phyloP scores from a whole-genome alignment of 1,140 invertebrate species.

The Centruroides sculpturatus region DNA sequence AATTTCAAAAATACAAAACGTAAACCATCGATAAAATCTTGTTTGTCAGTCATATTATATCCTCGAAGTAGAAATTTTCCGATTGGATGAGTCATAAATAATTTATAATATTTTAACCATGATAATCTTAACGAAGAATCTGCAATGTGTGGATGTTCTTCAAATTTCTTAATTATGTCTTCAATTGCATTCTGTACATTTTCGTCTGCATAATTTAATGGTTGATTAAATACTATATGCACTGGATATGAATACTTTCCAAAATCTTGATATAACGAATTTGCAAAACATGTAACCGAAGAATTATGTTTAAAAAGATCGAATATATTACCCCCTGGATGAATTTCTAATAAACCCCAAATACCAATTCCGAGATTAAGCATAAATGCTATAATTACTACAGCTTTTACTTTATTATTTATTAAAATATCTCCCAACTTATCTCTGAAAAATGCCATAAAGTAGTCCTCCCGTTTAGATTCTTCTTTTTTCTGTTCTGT shows the following conservation, averaged over 20 bases:
- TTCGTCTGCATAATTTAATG: too few relatives aligned
- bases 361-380: constrained; percentile 66
- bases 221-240: constrained; percentile 1
- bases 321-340: constrained; percentile 72
- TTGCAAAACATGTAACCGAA: constrained; percentile 78
- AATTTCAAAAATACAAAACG: too few relatives aligned
- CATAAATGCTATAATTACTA: constrained; percentile 61
- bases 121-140: too few relatives aligned
- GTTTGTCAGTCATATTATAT: constrained; percentile 53
- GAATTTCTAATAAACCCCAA: constrained; percentile 70
- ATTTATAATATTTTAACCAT: constrained; percentile 39
- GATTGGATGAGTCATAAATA: constrained; percentile 54
- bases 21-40: constrained; percentile 39
- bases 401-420: constrained; percentile 52
- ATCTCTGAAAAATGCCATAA: constrained; percentile 77
- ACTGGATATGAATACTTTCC: constrained; percentile 77
- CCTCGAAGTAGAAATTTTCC: constrained; percentile 45
- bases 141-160: too few relatives aligned
- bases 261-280: constrained; percentile 72
- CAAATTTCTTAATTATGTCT: too few relatives aligned
- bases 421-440: constrained; percentile 60
- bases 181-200: too few relatives aligned
- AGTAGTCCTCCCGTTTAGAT: constrained; percentile 24
- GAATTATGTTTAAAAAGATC: constrained; percentile 73
- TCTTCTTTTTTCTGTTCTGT: too few relatives aligned